These are phyloP conservation scores for Podilymbus podiceps DNA, from an alignment of 2,113 vertebrate species.

Conservation along the genomic window DNA sequence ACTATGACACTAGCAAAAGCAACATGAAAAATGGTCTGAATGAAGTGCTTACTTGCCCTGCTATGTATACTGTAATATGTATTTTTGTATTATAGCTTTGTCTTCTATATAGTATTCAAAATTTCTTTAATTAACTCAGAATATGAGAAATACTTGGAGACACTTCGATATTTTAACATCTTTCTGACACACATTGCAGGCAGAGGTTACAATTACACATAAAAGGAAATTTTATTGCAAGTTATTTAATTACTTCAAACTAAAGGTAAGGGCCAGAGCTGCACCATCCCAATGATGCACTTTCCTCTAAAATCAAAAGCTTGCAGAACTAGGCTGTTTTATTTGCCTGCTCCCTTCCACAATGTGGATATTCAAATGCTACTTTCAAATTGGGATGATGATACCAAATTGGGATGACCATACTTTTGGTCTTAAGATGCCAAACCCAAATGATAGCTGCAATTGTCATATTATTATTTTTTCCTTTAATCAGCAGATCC, in stretches of 20 bases:
- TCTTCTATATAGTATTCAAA: neutral
- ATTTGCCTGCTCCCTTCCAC: neutral
- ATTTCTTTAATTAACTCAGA: neutral
- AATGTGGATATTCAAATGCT: neutral
- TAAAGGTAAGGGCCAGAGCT: neutral
- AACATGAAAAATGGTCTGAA: neutral
- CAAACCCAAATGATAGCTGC: neutral
- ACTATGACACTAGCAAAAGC: neutral
- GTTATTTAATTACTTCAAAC: neutral
- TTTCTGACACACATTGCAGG: neutral
- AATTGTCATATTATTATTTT: neutral
- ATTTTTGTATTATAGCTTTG: neutral
- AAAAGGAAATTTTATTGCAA: neutral
- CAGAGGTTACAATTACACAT: neutral
- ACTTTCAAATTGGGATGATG: neutral
- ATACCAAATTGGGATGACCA: neutral
- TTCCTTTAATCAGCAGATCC: neutral
- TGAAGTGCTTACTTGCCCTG: neutral
- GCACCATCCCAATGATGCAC: too few species aligned
- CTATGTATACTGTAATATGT: neutral
- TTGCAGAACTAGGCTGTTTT: neutral
- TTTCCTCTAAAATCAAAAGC: neutral
- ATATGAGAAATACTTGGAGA: neutral
- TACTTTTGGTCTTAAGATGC: neutral
- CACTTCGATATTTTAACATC: neutral